Evolutionary conservation across 2,113 vertebrate species (phyloP), one percentile per base, ranked within the genome.

Genomic region (Leuciscus idus): DNA sequence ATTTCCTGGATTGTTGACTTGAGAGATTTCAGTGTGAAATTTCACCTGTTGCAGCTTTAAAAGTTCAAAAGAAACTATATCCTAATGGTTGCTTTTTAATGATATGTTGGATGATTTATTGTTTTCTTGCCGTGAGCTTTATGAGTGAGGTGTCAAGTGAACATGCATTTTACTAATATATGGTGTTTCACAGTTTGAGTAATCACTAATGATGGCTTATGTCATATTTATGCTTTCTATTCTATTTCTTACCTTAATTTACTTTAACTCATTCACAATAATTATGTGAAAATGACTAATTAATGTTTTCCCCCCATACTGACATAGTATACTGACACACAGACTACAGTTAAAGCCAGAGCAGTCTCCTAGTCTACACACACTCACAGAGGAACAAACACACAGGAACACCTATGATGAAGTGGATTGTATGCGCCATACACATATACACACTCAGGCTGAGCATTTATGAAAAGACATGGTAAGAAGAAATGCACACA

Each of bases 321-420:
- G 81, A 95, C 93, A 87, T 94, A 95, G 91, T 83, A 7, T 91
- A 95, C 92, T 93, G 89, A 94, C 92, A 84, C 59, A 85, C 81
- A 91, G 94, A 94, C 94, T 95, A 95, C 94, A 95, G 94, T 88
- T 90, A 94, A 94, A 94, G 92, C 91, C 93, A 93, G 89, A 68
- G 73, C 80, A 84, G 81, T 64, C 62, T 68, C 84, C 84, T 90
- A 91, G 90, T 75, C 86, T 55, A 89, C 55, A 74, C 85, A 91
- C 36, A 61, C 66, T 82, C 73, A 57, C 90, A 85, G 75, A 70
- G 13, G 52, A 57, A 86, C 21, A 87, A 85, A 88, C 90, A 90
- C 84, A 91, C 68, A 72, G 48, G 39, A 33, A 77, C 83, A 84
- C 33, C 73, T 43, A 66, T 6, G 74, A 28, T 23, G 4, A 48